phyloP scores from a whole-genome alignment of 2,797 vertebrate genomes.

The Gorsachius magnificus region DNA sequence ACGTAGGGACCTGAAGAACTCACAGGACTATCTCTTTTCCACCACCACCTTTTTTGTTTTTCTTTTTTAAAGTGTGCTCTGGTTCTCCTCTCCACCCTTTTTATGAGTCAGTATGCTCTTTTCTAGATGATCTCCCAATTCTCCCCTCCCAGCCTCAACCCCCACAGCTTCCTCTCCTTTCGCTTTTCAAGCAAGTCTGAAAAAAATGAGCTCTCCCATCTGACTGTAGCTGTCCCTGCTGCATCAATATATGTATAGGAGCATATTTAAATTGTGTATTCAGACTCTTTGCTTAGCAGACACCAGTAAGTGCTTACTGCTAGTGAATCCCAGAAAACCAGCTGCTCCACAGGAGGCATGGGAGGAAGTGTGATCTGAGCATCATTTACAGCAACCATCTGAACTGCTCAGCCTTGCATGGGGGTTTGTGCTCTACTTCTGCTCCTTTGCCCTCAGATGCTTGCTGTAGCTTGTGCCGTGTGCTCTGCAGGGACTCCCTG shows the following conservation, averaged over 20 bases:
- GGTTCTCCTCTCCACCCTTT: background rate
- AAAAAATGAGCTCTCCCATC: background rate
- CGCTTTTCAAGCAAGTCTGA: background rate
- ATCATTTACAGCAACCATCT: background rate
- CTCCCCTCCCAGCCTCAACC: background rate
- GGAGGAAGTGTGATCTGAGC: constrained; percentile 29
- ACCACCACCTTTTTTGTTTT: background rate
- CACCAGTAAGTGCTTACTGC: background rate
- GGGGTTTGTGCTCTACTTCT: background rate
- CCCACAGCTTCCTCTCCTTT: background rate
- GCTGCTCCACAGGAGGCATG: constrained; percentile 13
- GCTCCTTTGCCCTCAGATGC: background rate
- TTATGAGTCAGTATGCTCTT: background rate
- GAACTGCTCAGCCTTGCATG: background rate
- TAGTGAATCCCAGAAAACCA: constrained; percentile 24
- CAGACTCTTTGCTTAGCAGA: constrained; percentile 1
- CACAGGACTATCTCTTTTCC: background rate
- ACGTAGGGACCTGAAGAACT: background rate
- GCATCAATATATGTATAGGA: background rate
- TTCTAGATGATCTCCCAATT: background rate
- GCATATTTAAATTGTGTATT: constrained; percentile 9
- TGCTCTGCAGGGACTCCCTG: background rate
- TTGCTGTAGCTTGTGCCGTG: background rate
- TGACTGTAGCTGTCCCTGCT: background rate
- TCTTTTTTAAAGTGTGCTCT: background rate